Evolutionary conservation across 2,113 vertebrate species (phyloP).

Genomic region (Haplotaxodon microlepis): DNA sequence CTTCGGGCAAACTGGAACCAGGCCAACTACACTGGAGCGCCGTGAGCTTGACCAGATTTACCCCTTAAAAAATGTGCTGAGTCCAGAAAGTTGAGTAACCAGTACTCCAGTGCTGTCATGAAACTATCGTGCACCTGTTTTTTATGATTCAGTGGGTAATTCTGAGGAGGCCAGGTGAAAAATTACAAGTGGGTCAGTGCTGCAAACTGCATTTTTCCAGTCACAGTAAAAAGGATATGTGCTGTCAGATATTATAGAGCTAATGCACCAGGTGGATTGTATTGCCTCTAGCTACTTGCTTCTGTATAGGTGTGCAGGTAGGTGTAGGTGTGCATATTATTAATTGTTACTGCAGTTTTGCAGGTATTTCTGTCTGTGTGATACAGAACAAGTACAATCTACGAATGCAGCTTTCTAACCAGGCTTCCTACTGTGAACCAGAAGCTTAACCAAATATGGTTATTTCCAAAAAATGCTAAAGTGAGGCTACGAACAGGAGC

Average conservation of each 20-base stretch:
- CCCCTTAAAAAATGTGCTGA: neutral
- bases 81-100: neutral
- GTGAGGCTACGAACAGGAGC: neutral
- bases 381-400: neutral
- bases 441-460: neutral
- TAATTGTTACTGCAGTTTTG: neutral
- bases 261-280: neutral
- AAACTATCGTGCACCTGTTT: neutral
- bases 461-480: neutral
- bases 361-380: neutral
- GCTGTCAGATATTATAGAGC: neutral
- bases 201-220: neutral
- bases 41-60: neutral
- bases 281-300: neutral
- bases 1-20: constrained; percentile 7
- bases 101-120: neutral
- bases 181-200: neutral
- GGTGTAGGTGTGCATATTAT: neutral
- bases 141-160: neutral
- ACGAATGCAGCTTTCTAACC: neutral
- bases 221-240: neutral
- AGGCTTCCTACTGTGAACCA: neutral
- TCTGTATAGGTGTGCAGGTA: neutral
- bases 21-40: constrained; percentile 1
- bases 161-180: neutral